Conservation (phyloP, 2,888 invertebrate genomes). For the Cephus nigrinus region DNA sequence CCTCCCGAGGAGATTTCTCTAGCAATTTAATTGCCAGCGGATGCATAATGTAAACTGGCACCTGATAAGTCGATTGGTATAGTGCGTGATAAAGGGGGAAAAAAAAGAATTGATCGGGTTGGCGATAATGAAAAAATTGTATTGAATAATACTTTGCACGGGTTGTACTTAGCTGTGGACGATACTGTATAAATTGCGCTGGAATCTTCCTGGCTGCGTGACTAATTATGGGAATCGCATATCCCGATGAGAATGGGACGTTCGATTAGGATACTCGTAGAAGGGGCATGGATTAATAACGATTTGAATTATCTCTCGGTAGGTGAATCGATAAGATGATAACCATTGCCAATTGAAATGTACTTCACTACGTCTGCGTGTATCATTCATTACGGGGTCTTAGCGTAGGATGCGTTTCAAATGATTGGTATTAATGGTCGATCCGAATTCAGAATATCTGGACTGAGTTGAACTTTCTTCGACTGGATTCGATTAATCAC, state of each 20-base stretch:
- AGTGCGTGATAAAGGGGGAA: neutral
- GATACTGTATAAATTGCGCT: neutral
- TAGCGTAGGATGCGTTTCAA: neutral
- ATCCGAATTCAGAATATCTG: neutral
- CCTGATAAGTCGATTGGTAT: neutral
- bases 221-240: neutral
- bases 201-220: neutral
- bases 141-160: neutral
- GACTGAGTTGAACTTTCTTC: neutral
- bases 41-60: neutral
- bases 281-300: neutral
- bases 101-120: neutral
- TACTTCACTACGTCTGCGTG: neutral
- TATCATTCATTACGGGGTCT: neutral
- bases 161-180: neutral
- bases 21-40: neutral
- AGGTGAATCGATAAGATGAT: neutral
- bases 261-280: neutral
- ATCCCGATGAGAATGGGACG: neutral
- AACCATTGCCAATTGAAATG: neutral
- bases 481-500: neutral
- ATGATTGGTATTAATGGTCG: neutral
- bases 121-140: neutral
- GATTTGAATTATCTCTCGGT: neutral
- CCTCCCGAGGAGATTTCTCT: neutral